Percentiles rank a stretch among this genome's conserved stretches.
Conservation (phyloP, 2,888 invertebrate species). For the Syrphus vitripennis region DNA sequence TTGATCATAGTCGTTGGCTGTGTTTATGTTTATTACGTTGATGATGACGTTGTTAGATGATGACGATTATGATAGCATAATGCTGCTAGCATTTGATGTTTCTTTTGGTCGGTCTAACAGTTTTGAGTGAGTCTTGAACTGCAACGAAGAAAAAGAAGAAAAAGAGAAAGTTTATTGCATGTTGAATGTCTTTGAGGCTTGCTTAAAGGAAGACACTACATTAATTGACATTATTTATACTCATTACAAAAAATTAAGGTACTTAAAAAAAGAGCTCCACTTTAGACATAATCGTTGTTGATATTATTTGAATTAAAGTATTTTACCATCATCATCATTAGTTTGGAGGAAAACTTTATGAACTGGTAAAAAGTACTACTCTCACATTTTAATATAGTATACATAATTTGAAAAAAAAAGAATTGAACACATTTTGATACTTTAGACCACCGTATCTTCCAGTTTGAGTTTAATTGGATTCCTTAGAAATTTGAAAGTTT, state of each 20-base stretch:
- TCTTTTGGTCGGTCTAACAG: conserved; percentile 1
- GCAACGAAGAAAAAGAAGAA: background rate
- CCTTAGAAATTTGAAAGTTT: too few relatives aligned
- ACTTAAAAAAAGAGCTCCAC: background rate
- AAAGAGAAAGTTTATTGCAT: conserved; percentile 50
- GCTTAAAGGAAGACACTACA: background rate
- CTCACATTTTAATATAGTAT: background rate
- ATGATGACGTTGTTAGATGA: conserved; percentile 21
- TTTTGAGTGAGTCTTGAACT: conserved; percentile 24
- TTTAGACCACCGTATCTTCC: background rate
- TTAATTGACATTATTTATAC: background rate
- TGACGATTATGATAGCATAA: conserved; percentile 50
- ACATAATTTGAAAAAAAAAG: background rate
- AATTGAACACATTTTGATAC: background rate
- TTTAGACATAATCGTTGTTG: background rate
- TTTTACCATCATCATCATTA: background rate
- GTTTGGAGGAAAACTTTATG: background rate
- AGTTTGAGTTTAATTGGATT: too few relatives aligned
- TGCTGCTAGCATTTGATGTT: conserved; percentile 29
- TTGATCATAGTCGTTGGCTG: background rate
- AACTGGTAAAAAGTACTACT: background rate
- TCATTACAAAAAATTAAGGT: background rate
- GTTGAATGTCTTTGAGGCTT: background rate
- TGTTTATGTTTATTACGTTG: conserved; percentile 11
- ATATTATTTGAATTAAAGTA: background rate